A percentile compares a stretch with the other conserved stretches of the same genome.
phyloP scores from a whole-genome alignment of 2,113 vertebrate genomes.

The Corythoichthys haematopterus region DNA sequence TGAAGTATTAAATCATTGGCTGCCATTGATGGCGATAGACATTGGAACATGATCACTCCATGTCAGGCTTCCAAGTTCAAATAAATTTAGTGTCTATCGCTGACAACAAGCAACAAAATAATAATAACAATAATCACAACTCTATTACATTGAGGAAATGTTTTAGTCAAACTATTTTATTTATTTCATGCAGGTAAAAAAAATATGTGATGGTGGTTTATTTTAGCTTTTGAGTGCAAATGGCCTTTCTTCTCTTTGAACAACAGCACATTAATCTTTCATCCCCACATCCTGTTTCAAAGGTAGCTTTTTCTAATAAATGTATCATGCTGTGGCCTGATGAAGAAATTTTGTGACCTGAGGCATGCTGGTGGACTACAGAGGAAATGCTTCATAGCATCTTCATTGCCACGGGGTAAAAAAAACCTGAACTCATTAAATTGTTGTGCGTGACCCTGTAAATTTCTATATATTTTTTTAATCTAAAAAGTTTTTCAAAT shows the following conservation, averaged over 20 bases:
- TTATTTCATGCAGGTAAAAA: conserved; percentile 28
- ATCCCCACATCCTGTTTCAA: conserved; percentile 68
- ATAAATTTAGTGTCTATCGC: too few species aligned
- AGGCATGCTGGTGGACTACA: conserved; percentile 55
- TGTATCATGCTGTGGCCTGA: conserved; percentile 54
- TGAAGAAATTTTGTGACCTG: conserved; percentile 63
- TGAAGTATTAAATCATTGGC: too few species aligned
- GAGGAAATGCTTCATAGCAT: conserved; percentile 34
- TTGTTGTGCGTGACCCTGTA: not conserved
- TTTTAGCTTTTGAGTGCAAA: conserved; percentile 59
- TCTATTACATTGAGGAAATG: not conserved
- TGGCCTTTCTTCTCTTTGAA: conserved; percentile 66
- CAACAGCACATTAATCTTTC: conserved; percentile 69
- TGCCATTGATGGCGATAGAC: too few species aligned
- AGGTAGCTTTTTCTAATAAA: conserved; percentile 63
- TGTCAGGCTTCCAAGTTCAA: too few species aligned
- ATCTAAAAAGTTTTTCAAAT: not conserved
- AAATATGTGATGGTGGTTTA: conserved; percentile 30
- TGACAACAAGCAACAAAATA: too few species aligned
- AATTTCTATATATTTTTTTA: not conserved
- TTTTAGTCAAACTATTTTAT: conserved; percentile 1
- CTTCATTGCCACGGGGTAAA: conserved; percentile 39
- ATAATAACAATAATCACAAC: too few species aligned
- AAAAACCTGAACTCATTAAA: conserved; percentile 28
- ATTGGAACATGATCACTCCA: too few species aligned